These are phyloP conservation scores for Bambusicola thoracicus DNA, from an alignment of 2,113 vertebrate species.

Conservation along the genomic window DNA sequence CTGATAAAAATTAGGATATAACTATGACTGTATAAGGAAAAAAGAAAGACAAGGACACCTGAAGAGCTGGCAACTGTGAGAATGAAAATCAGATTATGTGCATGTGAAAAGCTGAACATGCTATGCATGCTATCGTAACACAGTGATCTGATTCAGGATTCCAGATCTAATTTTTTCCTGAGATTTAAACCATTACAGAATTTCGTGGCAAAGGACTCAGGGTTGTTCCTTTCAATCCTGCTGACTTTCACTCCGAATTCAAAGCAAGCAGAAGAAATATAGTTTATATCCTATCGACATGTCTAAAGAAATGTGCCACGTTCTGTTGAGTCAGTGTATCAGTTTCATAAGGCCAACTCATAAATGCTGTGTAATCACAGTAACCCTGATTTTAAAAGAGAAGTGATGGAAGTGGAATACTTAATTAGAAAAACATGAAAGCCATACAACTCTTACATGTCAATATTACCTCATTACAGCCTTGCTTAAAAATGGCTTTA, in stretches of 20 bases:
- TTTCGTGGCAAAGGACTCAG: neutral
- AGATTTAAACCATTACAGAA: conserved; percentile 18
- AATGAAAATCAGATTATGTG: neutral
- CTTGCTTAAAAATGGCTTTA: conserved; percentile 52
- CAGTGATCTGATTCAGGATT: neutral
- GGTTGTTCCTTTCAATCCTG: conserved; percentile 26
- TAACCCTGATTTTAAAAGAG: conserved; percentile 17
- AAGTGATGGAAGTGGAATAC: conserved; percentile 47
- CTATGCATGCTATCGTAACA: neutral
- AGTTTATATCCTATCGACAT: conserved; percentile 2
- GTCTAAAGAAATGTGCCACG: neutral
- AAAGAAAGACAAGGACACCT: neutral
- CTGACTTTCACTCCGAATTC: conserved; percentile 23
- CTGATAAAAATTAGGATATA: neutral
- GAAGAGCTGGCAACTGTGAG: conserved; percentile 1
- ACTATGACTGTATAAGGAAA: neutral
- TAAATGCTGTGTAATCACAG: neutral
- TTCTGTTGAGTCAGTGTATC: neutral
- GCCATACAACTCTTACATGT: neutral
- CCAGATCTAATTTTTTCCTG: neutral
- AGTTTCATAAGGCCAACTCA: conserved; percentile 53
- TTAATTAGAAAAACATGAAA: neutral
- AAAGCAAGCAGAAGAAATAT: neutral
- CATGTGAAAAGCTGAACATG: neutral
- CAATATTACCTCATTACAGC: conserved; percentile 35